Percentiles rank a stretch among this genome's conserved stretches.
These are phyloP conservation scores for Eudorcas thomsonii DNA, from an alignment of 2,113 vertebrate genomes.

Conservation along the genomic window DNA sequence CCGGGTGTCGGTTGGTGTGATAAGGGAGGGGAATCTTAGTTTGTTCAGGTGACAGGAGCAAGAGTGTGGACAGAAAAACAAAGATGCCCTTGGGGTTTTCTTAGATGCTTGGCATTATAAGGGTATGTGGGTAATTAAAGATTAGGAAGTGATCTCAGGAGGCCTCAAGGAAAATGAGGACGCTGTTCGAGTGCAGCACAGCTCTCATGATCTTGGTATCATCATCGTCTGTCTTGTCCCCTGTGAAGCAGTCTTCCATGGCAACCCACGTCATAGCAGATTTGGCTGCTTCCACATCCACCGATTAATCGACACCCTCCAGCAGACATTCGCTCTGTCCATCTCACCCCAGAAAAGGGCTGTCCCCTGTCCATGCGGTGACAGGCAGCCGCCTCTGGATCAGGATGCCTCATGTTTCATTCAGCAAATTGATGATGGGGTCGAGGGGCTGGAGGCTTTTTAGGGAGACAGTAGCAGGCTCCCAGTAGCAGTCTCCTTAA, in stretches of 20 bases:
- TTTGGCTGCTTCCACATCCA: background rate
- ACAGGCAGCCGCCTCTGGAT: background rate
- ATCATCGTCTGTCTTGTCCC: background rate
- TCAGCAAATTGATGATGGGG: background rate
- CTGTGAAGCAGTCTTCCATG: background rate
- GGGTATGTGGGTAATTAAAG: background rate
- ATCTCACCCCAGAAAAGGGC: background rate
- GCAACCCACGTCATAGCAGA: rapidly evolving
- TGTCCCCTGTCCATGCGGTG: background rate
- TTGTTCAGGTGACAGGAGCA: background rate
- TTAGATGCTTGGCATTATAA: background rate
- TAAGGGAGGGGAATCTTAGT: background rate
- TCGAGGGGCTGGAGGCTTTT: background rate
- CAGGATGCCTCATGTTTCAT: background rate
- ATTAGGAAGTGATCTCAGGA: background rate
- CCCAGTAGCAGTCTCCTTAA: background rate
- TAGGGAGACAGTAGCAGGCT: background rate
- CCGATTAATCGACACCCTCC: too few relatives aligned
- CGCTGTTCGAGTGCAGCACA: background rate
- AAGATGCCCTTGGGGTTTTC: background rate
- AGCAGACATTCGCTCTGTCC: background rate
- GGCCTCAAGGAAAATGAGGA: background rate
- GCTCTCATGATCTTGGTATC: background rate
- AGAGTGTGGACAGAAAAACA: background rate
- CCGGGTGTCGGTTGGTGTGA: rapidly evolving